Base-by-base conservation (phyloP, 2,888 invertebrate genomes). In the Tortrix viridana region DNA sequence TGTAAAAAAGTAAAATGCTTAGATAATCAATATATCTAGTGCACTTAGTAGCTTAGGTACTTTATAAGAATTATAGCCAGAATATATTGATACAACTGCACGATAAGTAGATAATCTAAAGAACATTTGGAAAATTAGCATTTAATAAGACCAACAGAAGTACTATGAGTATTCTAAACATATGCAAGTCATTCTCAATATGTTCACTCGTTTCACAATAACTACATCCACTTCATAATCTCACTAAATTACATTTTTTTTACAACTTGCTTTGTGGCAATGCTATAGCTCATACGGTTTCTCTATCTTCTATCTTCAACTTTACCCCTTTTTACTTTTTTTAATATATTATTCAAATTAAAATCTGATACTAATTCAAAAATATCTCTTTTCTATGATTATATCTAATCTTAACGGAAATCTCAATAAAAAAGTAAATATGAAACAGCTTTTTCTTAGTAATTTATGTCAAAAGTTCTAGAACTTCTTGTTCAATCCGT, bases 181-280 rank as follows among this genome's bases (percentile, higher is more conserved):
- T 66, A 75, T 69, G 76, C 73, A 67, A 74, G 71, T 76, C 83
- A 82, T 79, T 65, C 60, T 79, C 79, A 81, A 67, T 69, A 72
- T 72, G 70, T 69, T 71, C 72, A 69, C 79, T 75, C 75, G 68
- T 65, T 74, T 71, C 71, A 73, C 65, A 70, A 71, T 44, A 67
- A 85, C 81, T 82, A 81, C 78, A 79, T 81, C 77, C 66, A 80
- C 70, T 72, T 76, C 84, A 86, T 85, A 75, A 81, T 75, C 75
- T 85, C 85, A 86, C 84, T 80, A 77, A 70, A 74, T 86, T 77
- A 84, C 77, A 78, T 86, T 83, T 52, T 89, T 86, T 85, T 82
- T 86, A 85, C 84, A 76, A 88, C 84, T 84, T 81, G 92, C 92
- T 92, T 92, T 84, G 88, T 92, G 89, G 91, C 91, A 84, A 88